Percentiles rank a stretch among this genome's conserved stretches.
Evolutionary conservation across 2,797 vertebrate genomes (phyloP).

Genomic region (Rhinogobio ventralis): DNA sequence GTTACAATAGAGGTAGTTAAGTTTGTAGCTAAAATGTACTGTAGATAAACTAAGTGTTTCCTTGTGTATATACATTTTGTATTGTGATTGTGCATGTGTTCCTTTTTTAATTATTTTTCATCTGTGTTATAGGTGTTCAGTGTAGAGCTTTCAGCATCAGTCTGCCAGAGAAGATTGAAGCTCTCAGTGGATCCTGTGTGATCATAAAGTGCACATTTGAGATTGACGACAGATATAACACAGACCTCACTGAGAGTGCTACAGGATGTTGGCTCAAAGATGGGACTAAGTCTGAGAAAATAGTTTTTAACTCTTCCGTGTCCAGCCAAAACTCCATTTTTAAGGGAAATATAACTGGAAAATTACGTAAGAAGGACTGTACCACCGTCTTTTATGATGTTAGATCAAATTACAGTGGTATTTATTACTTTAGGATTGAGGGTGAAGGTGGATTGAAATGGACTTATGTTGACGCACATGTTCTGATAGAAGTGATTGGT

Average conservation of each 20-base stretch:
- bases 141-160: not conserved
- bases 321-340: not conserved
- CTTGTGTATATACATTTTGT: too few species aligned
- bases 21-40: too few species aligned
- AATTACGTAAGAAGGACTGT: not conserved
- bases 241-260: not conserved
- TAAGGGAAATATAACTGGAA: not conserved
- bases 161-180: constrained; percentile 11
- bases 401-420: not conserved
- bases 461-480: accelerated
- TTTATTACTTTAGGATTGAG: not conserved
- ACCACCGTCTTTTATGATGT: not conserved
- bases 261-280: not conserved
- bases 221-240: accelerated
- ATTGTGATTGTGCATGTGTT: not conserved
- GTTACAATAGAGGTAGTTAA: too few species aligned
- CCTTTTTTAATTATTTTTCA: not conserved
- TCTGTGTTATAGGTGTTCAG: not conserved
- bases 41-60: too few species aligned
- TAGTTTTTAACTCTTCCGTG: not conserved
- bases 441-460: not conserved
- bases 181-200: constrained; percentile 12
- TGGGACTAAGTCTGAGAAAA: accelerated
- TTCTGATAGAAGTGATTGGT: constrained; percentile 26
- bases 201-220: constrained; percentile 31